Evolutionary conservation across 2,113 vertebrate species (phyloP).

Genomic region (Vombatus ursinus): DNA sequence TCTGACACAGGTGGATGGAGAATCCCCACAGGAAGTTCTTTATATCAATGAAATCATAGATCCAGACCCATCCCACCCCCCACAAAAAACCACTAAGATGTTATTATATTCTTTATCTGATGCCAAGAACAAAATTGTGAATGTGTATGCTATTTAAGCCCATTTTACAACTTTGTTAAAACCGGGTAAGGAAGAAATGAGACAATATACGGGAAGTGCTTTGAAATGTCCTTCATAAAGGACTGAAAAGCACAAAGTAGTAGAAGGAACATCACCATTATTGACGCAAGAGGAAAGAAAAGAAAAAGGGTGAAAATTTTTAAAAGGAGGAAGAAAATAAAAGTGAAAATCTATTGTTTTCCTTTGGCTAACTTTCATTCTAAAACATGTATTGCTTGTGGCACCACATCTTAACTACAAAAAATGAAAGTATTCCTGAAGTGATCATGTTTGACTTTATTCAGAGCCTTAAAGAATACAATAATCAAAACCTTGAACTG

Average conservation of each 20-base stretch:
- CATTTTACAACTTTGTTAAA: not conserved
- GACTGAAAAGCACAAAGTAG: not conserved
- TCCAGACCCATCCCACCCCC: too few species aligned
- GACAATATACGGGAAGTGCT: conserved; percentile 5
- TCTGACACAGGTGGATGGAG: not conserved
- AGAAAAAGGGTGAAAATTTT: not conserved
- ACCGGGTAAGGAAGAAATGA: not conserved
- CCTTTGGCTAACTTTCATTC: not conserved
- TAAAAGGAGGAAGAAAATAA: not conserved
- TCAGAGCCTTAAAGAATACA: conserved; percentile 13
- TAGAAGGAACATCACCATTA: not conserved
- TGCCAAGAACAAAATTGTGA: not conserved
- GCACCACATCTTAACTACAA: not conserved
- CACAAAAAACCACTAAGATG: too few species aligned
- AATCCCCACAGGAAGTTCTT: not conserved
- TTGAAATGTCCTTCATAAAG: not conserved
- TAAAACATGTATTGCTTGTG: conserved; percentile 5
- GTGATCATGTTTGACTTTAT: not conserved
- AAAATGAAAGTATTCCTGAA: not conserved
- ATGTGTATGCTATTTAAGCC: not conserved
- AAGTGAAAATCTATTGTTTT: not conserved
- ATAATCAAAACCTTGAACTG: conserved; percentile 7
- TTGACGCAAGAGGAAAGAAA: not conserved
- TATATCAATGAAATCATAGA: not conserved
- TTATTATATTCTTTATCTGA: too few species aligned